These are phyloP conservation scores for Asbolus verrucosus DNA, from an alignment of 1,140 invertebrate species.

Conservation along the genomic window DNA sequence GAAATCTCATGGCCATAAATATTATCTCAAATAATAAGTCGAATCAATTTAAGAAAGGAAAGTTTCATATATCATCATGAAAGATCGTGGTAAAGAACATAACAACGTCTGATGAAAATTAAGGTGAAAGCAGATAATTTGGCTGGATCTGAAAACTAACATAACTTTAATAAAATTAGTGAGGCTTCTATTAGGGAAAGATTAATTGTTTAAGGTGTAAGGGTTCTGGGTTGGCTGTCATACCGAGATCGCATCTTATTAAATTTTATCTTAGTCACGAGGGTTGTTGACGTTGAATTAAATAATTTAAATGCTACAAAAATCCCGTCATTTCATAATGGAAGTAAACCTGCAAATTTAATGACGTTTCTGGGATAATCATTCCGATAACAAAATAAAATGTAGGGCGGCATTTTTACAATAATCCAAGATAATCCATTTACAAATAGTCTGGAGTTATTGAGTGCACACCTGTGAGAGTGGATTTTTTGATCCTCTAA, in stretches of 20 bases:
- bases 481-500: neutral
- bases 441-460: neutral
- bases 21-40: too few relatives aligned
- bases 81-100: too few relatives aligned
- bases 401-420: neutral
- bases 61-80: too few relatives aligned
- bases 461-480: neutral
- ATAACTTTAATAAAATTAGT: slow-evolving; percentile 16
- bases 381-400: neutral
- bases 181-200: slow-evolving; percentile 1
- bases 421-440: neutral
- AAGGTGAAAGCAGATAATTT: neutral
- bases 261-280: slow-evolving; percentile 2
- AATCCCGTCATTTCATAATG: too few relatives aligned
- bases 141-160: slow-evolving; percentile 17
- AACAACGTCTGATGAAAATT: too few relatives aligned
- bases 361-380: too few relatives aligned
- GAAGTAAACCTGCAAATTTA: slow-evolving; percentile 5
- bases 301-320: neutral
- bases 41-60: too few relatives aligned
- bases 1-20: too few relatives aligned
- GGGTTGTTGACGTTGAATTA: neutral
- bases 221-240: neutral
- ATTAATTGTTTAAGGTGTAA: slow-evolving; percentile 14
- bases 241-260: neutral